Conservation (phyloP, 2,113 vertebrate species). For the Sturnira hondurensis region DNA sequence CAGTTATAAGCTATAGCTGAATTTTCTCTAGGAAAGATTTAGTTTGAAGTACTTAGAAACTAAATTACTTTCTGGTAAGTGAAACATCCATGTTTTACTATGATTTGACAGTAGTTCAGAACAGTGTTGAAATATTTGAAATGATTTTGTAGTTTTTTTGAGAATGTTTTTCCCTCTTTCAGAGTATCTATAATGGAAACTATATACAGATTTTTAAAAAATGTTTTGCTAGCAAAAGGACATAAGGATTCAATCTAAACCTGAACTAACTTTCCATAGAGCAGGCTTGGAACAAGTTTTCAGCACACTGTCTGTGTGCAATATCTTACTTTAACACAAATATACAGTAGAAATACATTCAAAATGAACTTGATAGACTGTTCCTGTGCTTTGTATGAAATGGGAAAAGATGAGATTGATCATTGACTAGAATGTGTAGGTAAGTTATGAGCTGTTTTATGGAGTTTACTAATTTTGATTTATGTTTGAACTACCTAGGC, state of each 20-base stretch:
- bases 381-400: background rate
- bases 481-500: background rate
- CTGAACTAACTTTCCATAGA: background rate
- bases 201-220: background rate
- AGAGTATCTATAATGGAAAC: background rate
- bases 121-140: background rate
- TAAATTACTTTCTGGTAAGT: background rate
- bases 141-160: constrained; percentile 6
- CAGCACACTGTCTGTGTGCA: background rate
- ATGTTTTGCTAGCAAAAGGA: background rate
- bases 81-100: background rate
- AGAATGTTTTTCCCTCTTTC: background rate
- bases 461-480: background rate
- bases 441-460: background rate
- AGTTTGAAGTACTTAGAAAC: constrained; percentile 14
- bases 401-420: background rate
- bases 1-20: background rate
- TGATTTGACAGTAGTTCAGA: background rate
- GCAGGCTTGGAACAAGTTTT: background rate
- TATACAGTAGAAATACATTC: background rate
- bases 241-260: background rate
- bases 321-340: background rate
- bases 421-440: background rate
- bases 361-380: background rate
- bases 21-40: background rate